Base-by-base conservation (phyloP, 2,797 vertebrate genomes). In the Taenioides sp. region DNA sequence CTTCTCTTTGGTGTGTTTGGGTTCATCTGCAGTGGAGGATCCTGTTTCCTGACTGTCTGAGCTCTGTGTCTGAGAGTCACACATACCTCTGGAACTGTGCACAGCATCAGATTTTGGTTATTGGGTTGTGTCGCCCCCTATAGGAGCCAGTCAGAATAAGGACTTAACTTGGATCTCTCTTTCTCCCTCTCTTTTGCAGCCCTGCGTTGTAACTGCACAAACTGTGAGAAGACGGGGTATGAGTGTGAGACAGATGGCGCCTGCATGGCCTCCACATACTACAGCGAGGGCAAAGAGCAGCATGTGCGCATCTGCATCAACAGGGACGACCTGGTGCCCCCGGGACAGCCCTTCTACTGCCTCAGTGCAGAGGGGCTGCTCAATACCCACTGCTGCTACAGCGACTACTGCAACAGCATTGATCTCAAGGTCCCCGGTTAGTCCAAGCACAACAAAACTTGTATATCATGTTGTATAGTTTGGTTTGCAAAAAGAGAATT, bases 301-400 rank as follows among this genome's bases (percentile, higher is more conserved):
- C 95, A 97, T 0, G 91, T 97, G 4, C 94, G 98, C 70, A 94
- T 96, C 83, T 99, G 98, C 87, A 97, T 99, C 81, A 92, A 92
- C 11, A 87, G 89, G 18, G 95, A 91, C 7, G 93, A 93, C 52
- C 76, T 99, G 81, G 93, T 96, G 37, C 97, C 97, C 0, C 96
- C 95, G 0, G 98, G 97, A 69, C 96, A 98, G 61, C 98, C 98
- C 54, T 97, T 99, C 92, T 98, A 95, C 77, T 99, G 98, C 64
- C 93, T 96, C 87, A 96, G 97, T 6, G 96, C 97, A 0, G 95
- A 98, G 82, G 96, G 97, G 58, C 92, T 96, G 67, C 94, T 96
- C 7, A 98, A 98, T 63, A 98, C 96, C 0, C 96, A 97, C 87
- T 99, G 98, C 95, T 99, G 98, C 94, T 97, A 97, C 79, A 92